These are phyloP conservation scores for Trematomus loennbergii DNA, from an alignment of 2,113 vertebrate species.

Conservation along the genomic window DNA sequence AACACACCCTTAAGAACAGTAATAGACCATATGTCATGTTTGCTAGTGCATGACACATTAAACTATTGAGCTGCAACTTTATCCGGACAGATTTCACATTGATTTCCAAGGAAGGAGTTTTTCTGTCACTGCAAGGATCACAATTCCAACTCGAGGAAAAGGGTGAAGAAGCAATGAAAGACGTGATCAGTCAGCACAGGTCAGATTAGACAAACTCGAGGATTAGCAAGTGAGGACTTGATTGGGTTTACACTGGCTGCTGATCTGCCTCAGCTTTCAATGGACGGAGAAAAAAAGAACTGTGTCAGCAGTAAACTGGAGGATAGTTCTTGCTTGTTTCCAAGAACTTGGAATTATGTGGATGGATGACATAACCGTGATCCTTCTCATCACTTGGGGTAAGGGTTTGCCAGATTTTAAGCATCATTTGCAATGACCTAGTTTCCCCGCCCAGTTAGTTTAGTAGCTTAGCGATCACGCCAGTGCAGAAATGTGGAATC, in stretches of 20 bases:
- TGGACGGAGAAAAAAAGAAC: constrained; percentile 13
- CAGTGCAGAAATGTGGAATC: constrained; percentile 53
- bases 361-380: constrained; percentile 59
- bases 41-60: not conserved
- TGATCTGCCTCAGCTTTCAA: constrained; percentile 56
- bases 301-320: constrained; percentile 66
- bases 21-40: not conserved
- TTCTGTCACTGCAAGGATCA: constrained; percentile 13
- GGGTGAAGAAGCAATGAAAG: constrained; percentile 25
- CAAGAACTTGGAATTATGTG: constrained; percentile 56
- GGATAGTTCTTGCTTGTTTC: constrained; percentile 39
- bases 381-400: constrained; percentile 24
- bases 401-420: constrained; percentile 38
- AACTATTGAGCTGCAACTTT: not conserved
- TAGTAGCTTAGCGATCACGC: constrained; percentile 70
- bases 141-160: constrained; percentile 29
- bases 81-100: not conserved
- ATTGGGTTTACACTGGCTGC: constrained; percentile 59
- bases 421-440: constrained; percentile 55
- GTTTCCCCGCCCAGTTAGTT: constrained; percentile 56
- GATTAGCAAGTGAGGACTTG: constrained; percentile 77
- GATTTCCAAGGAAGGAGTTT: not conserved
- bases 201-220: constrained; percentile 68
- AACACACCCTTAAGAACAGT: too few relatives aligned
- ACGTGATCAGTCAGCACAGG: constrained; percentile 63